Conservation (phyloP, 2,113 vertebrate genomes). For the Dascyllus trimaculatus region DNA sequence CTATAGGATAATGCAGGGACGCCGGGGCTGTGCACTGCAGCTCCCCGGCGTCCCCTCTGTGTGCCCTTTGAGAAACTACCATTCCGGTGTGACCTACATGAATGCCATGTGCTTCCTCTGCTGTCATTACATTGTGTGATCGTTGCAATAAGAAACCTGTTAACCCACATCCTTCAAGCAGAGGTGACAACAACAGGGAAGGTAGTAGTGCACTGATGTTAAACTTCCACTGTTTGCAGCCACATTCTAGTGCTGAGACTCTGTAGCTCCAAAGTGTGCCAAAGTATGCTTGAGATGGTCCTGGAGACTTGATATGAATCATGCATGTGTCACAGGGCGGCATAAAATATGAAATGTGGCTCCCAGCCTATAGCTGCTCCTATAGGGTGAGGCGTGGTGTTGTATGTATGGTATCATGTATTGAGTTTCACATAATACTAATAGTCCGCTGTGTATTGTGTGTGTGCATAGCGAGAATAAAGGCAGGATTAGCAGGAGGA, state of each 20-base stretch:
- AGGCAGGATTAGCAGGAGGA: not conserved
- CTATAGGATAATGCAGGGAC: not conserved
- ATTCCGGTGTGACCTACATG: not conserved
- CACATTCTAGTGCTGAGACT: too few relatives aligned
- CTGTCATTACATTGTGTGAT: not conserved
- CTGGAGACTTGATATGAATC: slow-evolving; percentile 4
- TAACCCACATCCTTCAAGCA: not conserved
- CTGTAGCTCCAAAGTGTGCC: not conserved
- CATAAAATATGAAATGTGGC: slow-evolving; percentile 25
- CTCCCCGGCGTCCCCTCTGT: not conserved
- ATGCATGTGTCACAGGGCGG: slow-evolving; percentile 26
- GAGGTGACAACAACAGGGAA: not conserved
- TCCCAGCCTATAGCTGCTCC: not conserved
- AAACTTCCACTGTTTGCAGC: too few relatives aligned
- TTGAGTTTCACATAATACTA: not conserved
- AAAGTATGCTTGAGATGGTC: slow-evolving; percentile 10
- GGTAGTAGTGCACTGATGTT: too few relatives aligned
- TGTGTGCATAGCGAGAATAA: not conserved
- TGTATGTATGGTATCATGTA: not conserved
- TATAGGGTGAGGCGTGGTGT: slow-evolving; percentile 3
- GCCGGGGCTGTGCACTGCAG: not conserved
- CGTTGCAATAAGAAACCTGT: slow-evolving; percentile 6
- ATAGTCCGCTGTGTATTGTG: not conserved
- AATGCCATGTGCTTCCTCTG: slow-evolving; percentile 5
- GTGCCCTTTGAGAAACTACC: not conserved